Evolutionary conservation across 2,888 invertebrate genomes (phyloP).

Genomic region (Lymantria monacha): DNA sequence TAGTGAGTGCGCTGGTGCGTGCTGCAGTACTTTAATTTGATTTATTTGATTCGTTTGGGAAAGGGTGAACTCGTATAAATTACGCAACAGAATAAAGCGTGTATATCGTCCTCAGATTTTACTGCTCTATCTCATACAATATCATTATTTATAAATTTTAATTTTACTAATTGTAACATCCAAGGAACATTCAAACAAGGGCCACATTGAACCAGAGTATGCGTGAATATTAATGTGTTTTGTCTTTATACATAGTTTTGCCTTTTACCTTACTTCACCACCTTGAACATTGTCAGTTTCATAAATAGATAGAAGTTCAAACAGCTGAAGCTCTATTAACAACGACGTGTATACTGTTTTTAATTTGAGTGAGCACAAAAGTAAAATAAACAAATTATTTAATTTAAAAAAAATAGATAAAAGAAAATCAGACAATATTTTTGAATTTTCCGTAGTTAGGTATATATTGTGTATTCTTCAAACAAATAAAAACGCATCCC

Average conservation of each 20-base stretch:
- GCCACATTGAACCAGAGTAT: no score
- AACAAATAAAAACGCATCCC: constrained; percentile 43
- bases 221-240: no score
- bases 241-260: no score
- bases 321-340: no score
- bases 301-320: neutral
- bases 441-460: no score
- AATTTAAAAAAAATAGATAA: no score
- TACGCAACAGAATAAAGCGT: constrained; percentile 57
- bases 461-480: constrained; percentile 7
- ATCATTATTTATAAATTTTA: constrained; percentile 30
- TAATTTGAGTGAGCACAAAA: no score
- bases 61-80: constrained; percentile 74
- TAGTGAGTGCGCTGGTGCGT: constrained; percentile 69
- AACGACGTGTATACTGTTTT: no score
- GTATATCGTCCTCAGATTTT: constrained; percentile 28
- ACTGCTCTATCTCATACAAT: constrained; percentile 29
- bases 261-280: neutral
- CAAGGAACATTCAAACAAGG: no score
- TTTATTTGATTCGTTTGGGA: constrained; percentile 73
- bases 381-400: no score
- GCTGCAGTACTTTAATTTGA: constrained; percentile 78
- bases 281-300: neutral
- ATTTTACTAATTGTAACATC: constrained; percentile 32
- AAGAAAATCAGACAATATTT: no score